Conservation (phyloP, 2,888 invertebrate genomes). For the Drosophila meridionalis region DNA sequence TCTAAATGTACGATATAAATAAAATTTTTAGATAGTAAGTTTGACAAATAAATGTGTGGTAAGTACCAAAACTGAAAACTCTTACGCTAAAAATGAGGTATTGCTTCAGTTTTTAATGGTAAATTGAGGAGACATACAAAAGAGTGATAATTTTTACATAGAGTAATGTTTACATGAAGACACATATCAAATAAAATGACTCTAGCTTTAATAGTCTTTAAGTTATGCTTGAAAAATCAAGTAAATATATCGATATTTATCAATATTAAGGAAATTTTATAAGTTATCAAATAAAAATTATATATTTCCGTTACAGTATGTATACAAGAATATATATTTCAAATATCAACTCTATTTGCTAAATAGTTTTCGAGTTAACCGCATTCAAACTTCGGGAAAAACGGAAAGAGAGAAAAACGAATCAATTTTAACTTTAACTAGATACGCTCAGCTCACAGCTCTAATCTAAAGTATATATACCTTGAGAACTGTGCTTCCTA, state of each 20-base stretch:
- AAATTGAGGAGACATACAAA: background rate
- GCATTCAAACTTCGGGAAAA: background rate
- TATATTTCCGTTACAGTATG: too few relatives aligned
- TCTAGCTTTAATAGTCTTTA: background rate
- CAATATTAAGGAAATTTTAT: background rate
- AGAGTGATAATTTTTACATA: accelerated
- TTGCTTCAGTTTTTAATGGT: accelerated
- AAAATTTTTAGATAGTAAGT: too few relatives aligned
- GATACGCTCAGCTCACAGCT: background rate
- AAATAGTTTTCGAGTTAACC: background rate
- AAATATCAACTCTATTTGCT: accelerated
- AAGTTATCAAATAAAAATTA: background rate
- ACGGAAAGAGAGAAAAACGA: background rate
- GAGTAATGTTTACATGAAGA: accelerated
- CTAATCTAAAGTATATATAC: too few relatives aligned
- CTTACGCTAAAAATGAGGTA: background rate
- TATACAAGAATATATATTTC: background rate
- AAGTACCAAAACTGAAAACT: background rate
- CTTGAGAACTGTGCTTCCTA: background rate
- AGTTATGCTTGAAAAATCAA: background rate
- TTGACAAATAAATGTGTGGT: too few relatives aligned
- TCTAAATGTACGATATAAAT: background rate
- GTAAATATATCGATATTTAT: background rate
- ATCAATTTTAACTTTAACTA: background rate
- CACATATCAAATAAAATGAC: background rate